A percentile compares a stretch with the other conserved stretches of the same genome.
Evolutionary conservation across 2,113 vertebrate genomes (phyloP).

Genomic region (Scopus umbretta): DNA sequence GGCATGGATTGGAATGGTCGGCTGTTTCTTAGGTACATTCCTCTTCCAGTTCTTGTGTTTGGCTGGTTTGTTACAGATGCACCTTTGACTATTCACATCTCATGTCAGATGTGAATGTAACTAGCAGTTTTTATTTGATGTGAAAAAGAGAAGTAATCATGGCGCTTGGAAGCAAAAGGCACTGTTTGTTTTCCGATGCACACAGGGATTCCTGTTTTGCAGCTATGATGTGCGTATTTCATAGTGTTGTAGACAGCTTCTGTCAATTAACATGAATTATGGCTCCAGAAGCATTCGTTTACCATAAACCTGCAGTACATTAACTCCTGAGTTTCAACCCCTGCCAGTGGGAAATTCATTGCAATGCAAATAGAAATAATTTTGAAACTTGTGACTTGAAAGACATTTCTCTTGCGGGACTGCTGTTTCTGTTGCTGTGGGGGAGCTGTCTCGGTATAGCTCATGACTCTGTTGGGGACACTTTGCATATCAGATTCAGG

Average conservation of each 20-base stretch:
- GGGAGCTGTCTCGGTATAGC: not conserved
- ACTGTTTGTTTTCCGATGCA: constrained; percentile 31
- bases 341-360: constrained; percentile 15
- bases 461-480: accelerated
- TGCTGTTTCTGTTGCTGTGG: not conserved
- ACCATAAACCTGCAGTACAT: constrained; percentile 36
- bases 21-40: not conserved
- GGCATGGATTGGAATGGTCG: not conserved
- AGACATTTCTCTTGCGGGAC: not conserved
- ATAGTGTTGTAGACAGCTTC: constrained; percentile 20
- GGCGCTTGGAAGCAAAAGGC: not conserved
- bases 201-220: constrained; percentile 55
- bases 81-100: not conserved
- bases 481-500: not conserved
- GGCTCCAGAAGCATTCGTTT: not conserved
- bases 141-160: not conserved
- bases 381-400: not conserved
- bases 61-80: not conserved
- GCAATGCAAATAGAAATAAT: not conserved
- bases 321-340: constrained; percentile 23
- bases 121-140: not conserved
- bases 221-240: constrained; percentile 8
- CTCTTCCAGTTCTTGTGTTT: not conserved
- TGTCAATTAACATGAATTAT: constrained; percentile 45
- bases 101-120: not conserved